A percentile compares a stretch with the other conserved stretches of the same genome.
These are phyloP conservation scores for Pristionchus exspectatus DNA, from an alignment of 2,888 invertebrate genomes.

Conservation along the genomic window DNA sequence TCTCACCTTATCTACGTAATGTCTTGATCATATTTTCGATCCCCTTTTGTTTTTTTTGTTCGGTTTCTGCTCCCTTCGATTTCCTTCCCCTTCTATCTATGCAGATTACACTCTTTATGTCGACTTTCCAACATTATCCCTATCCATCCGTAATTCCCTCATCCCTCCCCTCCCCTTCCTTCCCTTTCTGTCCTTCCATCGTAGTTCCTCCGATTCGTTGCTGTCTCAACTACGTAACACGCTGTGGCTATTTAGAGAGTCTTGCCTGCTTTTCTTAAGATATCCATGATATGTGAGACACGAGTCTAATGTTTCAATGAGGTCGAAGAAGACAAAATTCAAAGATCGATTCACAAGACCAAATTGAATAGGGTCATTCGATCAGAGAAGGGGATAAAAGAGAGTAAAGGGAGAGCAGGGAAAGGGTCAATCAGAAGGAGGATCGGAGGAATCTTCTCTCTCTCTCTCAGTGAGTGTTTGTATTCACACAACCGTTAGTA, in stretches of 20 bases:
- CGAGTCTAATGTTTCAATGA: constrained; percentile 14
- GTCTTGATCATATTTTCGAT: background rate
- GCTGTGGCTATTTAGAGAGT: constrained; percentile 44
- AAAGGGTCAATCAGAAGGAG: background rate
- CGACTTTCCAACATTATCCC: constrained; percentile 38
- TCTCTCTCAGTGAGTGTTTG: constrained; percentile 7
- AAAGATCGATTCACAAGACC: constrained; percentile 1
- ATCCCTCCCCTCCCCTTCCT: background rate
- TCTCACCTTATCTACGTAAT: background rate
- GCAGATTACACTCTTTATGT: background rate
- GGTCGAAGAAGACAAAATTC: background rate
- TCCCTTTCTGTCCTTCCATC: constrained; percentile 9
- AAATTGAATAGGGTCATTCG: background rate
- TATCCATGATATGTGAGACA: background rate
- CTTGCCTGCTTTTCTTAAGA: constrained; percentile 10
- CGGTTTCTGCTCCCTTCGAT: background rate
- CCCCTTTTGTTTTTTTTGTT: background rate
- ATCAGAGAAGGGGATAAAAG: background rate
- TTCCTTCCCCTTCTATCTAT: background rate
- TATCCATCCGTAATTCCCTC: background rate
- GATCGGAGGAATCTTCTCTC: background rate
- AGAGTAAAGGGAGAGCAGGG: background rate
- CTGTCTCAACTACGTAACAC: background rate
- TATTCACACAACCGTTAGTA: background rate
- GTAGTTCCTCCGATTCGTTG: background rate